Evolutionary conservation across 2,797 vertebrate genomes (phyloP), one percentile per base, ranked within the genome.

Genomic region (Apodemus agrarius): DNA sequence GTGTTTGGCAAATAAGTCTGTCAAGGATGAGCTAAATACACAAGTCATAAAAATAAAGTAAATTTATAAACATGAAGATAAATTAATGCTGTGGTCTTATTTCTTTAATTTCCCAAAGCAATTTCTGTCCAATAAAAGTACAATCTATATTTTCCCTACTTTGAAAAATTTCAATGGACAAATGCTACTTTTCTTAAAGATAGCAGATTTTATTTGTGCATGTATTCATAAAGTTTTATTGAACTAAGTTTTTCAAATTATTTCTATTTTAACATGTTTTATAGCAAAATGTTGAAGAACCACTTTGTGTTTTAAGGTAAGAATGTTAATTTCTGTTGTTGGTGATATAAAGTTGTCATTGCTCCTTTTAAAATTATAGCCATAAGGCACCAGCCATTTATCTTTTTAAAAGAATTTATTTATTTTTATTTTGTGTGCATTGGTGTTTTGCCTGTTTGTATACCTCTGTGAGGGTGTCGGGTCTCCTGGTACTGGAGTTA

Each of bases 1-100:
- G 46, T 96, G 86, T 97, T 72, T 95, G 46, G 59, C 91, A 97
- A 93, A 96, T 96, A 92, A 3, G 19, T 96, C 88, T 79, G 80
- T 96, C 59, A 75, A 96, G 37, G 74, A 87, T 89, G 81, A 96
- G 83, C 94, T 97, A 84, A 96, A 93, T 86, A 93, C 84, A 88
- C 69, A 94, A 91, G 37, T 97, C 84, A 49, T 16, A 13, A 91
- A 95, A 95, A 89, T 89, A 43, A 96, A 95, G 86, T 89, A 37
- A 97, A 96, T 96, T 96, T 94, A 90, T 96, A 96, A 95, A 97
- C 76, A 94, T 93, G 40, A 93, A 95, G 34, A 95, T 2, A 95
- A 90, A 90, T 91, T 96, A 93, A 95, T 96, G 93, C 46, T 90
- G 72, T 97, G 93, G 94, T n/a, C 96, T 96, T 72, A 94, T 96